These are phyloP conservation scores for Pherbina coryleti DNA, from an alignment of 2,888 invertebrate species.

Conservation along the genomic window DNA sequence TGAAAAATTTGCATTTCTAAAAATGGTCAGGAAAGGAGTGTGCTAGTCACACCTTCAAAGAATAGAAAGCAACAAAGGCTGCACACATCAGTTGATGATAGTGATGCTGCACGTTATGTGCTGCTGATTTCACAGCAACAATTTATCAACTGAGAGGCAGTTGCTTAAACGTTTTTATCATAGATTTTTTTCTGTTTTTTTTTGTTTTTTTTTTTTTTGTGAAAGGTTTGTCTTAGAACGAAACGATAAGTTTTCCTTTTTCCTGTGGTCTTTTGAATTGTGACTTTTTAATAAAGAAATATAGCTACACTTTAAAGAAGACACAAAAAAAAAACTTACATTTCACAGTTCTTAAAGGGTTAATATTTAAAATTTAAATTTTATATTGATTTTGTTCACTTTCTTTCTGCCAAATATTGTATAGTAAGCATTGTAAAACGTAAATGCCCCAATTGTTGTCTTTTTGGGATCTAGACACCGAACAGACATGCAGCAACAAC, in stretches of 20 bases:
- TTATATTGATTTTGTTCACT: neutral
- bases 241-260: neutral
- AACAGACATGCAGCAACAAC: conserved; percentile 5
- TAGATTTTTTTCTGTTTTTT: too few species aligned
- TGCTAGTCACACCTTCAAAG: conserved; percentile 31
- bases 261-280: too few species aligned
- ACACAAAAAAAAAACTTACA: neutral
- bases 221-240: neutral
- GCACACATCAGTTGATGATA: conserved; percentile 15
- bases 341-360: neutral
- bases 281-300: neutral
- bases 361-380: neutral
- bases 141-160: conserved; percentile 66
- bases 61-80: conserved; percentile 25
- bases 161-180: too few species aligned
- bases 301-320: neutral
- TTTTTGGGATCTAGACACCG: neutral
- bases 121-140: conserved; percentile 61
- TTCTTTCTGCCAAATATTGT: neutral
- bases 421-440: neutral
- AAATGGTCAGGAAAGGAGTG: neutral
- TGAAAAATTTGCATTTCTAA: too few species aligned
- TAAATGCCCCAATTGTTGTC: neutral
- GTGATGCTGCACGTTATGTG: conserved; percentile 41
- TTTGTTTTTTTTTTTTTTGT: neutral